Evolutionary conservation across 1,140 invertebrate genomes (phyloP).

Genomic region (Dinoponera quadriceps): DNA sequence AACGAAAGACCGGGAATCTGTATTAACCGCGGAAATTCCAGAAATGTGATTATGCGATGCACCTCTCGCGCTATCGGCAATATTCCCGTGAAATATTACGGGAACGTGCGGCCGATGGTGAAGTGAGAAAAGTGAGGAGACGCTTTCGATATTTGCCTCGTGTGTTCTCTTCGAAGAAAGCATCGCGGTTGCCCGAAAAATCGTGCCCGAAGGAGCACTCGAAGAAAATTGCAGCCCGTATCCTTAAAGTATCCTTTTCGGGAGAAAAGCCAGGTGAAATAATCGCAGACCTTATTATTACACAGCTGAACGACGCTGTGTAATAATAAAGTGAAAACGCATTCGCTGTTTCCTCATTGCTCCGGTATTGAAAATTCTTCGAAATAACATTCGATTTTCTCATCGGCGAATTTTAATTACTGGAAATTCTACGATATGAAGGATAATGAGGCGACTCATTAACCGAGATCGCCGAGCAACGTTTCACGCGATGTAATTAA

Average conservation of each 20-base stretch:
- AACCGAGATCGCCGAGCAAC: constrained; percentile 18
- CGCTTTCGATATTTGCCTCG: neutral
- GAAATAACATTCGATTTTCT: constrained; percentile 1
- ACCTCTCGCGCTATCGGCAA: neutral
- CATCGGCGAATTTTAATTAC: neutral
- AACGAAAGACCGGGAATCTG: constrained; percentile 38
- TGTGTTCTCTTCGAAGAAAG: neutral
- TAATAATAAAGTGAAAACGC: neutral
- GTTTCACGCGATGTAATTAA: constrained; percentile 32
- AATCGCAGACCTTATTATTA: neutral
- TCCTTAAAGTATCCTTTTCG: neutral
- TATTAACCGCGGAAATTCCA: constrained; percentile 64
- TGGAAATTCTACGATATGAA: constrained; percentile 15
- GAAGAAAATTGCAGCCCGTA: neutral
- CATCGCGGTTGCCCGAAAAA: neutral
- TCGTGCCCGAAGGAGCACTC: neutral
- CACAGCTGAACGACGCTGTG: neutral
- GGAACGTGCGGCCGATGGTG: neutral
- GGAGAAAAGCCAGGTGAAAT: neutral
- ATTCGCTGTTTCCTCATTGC: neutral
- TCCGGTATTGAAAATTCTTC: neutral
- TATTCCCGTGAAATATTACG: constrained; percentile 12
- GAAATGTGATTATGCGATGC: constrained; percentile 24
- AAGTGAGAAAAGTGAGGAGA: neutral
- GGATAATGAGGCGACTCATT: constrained; percentile 33